phyloP scores from a whole-genome alignment of 1,140 invertebrate genomes.

The Sycophaga agraensis region DNA sequence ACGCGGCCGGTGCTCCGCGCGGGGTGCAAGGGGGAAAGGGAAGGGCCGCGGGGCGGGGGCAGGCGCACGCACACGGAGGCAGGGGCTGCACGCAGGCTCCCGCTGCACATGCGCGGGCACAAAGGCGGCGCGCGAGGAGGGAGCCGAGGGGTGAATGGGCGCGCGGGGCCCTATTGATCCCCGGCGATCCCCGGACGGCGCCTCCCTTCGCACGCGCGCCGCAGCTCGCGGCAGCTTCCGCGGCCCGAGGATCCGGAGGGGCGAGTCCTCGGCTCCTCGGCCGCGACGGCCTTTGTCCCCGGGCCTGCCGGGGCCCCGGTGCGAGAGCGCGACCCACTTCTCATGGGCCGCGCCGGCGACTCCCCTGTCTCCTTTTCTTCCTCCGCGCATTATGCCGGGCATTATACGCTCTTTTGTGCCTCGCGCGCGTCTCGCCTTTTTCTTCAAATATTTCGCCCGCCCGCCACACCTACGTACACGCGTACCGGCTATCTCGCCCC shows the following conservation, averaged over 20 bases:
- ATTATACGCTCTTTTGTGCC: too few species aligned
- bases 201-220: neutral
- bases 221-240: too few species aligned
- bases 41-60: neutral
- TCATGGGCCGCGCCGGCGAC: too few species aligned
- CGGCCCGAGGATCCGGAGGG: too few species aligned
- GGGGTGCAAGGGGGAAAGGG: neutral
- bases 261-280: too few species aligned
- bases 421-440: too few species aligned
- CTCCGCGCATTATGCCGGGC: neutral
- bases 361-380: neutral
- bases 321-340: too few species aligned
- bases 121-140: neutral
- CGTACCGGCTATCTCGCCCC: too few species aligned
- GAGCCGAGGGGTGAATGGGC: neutral
- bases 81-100: neutral
- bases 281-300: too few species aligned
- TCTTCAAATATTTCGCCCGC: too few species aligned
- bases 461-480: too few species aligned
- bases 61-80: neutral
- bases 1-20: neutral
- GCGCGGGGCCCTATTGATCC: conserved; percentile 6
- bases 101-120: neutral
- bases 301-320: neutral
- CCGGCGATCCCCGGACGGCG: neutral